phyloP scores from a whole-genome alignment of 64 coral and sea anemone genomes.

The Acropora yongei region DNA sequence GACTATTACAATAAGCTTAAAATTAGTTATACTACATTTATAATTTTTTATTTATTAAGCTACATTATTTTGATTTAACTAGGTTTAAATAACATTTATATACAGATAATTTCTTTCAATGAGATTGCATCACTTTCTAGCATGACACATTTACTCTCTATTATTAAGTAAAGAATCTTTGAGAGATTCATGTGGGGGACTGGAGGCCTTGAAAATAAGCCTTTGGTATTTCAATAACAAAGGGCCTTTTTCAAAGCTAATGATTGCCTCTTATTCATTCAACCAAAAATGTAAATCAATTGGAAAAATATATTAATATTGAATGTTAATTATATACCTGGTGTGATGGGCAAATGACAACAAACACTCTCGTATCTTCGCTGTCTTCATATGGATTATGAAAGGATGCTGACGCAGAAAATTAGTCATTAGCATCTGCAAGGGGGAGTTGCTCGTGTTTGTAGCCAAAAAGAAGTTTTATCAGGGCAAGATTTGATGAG shows the following conservation, averaged over 20 bases:
- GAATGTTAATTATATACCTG: too few relatives aligned
- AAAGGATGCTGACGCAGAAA: neutral
- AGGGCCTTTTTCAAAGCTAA: conserved; percentile 8
- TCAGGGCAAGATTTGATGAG: too few relatives aligned
- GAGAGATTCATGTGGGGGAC: neutral
- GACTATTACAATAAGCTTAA: neutral
- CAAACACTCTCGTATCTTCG: too few relatives aligned
- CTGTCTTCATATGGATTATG: too few relatives aligned
- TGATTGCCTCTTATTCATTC: conserved; percentile 6
- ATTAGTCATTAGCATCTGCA: too few relatives aligned
- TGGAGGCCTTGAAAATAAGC: neutral
- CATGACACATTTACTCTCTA: neutral
- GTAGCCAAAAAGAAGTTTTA: too few relatives aligned
- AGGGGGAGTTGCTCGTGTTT: too few relatives aligned
- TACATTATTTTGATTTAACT: too few relatives aligned
- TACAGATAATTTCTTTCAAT: conserved; percentile 4
- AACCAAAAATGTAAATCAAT: conserved; percentile 5
- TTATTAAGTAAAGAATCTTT: too few relatives aligned
- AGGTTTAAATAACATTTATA: neutral
- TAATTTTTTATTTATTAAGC: too few relatives aligned
- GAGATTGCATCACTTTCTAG: neutral
- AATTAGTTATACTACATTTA: too few relatives aligned
- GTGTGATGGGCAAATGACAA: too few relatives aligned
- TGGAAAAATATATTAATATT: neutral
- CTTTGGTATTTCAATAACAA: neutral